phyloP scores from a whole-genome alignment of 1,140 invertebrate genomes.

The Babylonia areolata region DNA sequence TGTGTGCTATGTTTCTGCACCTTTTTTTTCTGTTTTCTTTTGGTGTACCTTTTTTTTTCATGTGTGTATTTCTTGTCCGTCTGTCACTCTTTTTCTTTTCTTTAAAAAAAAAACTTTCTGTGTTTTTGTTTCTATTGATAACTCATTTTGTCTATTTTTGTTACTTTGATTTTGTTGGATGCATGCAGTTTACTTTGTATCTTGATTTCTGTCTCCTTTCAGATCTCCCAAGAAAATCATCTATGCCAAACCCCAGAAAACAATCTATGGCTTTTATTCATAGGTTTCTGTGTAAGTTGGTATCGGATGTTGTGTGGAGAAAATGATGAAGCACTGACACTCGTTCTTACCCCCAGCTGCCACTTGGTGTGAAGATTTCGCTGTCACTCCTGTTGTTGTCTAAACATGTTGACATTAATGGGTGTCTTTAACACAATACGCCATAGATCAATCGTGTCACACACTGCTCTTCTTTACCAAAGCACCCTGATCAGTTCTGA shows the following conservation, averaged over 20 bases:
- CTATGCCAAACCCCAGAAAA: slow-evolving; percentile 28
- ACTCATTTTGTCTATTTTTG: background rate
- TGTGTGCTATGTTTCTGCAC: no score
- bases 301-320: background rate
- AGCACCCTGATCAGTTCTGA: no score
- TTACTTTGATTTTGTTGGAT: background rate
- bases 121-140: background rate
- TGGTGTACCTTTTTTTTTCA: no score
- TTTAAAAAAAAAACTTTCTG: no score
- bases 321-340: background rate
- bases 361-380: background rate
- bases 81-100: no score
- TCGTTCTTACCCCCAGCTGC: background rate
- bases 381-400: no score
- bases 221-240: slow-evolving; percentile 23
- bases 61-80: no score
- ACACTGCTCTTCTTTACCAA: no score
- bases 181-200: background rate
- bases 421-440: no score
- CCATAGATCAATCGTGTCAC: no score
- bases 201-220: slow-evolving; percentile 30
- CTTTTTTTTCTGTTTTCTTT: no score
- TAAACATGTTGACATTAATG: no score
- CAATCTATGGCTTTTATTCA: slow-evolving; percentile 34
- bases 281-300: slow-evolving; percentile 35